Base-by-base conservation (phyloP, 2,888 invertebrate species). In the Micoletzkya japonica region DNA sequence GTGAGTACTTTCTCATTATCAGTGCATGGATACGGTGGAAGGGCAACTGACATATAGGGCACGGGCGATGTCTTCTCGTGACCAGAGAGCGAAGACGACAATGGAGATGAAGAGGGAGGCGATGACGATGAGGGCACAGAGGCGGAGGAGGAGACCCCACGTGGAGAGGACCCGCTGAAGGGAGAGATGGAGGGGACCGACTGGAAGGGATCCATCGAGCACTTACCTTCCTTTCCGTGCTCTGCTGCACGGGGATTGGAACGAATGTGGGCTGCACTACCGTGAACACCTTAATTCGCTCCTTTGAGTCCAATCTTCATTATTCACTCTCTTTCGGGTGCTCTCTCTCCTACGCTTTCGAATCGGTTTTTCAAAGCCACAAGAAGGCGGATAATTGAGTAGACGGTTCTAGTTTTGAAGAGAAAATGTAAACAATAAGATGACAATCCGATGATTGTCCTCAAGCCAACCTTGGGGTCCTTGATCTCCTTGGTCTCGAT, bases 181-280 rank as follows among this genome's bases (percentile, higher is more conserved):
- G 17, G 26, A 17, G 2, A 30, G 32, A 57, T 4, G 30, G 57
- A 57, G 26, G 30, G n/a, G n/a, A n/a, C n/a, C n/a, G n/a, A n/a
- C n/a, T n/a, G n/a, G n/a, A n/a, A 57, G 10, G 30, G 57, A 30
- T 57, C 57, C 4, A 57, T 30, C 14, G n/a, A 39, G 28, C 37
- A 26, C 17, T 24, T 36, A 58, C 14, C n/a, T 34, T 7, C 6
- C 4, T 36, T 58, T 4, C 14, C 6, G 24, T 58, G 4, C 32
- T 30, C 32, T 56, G 34, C 52, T 52, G 50, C 6, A 64, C 52
- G 26, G 64, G 64, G 52, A 64, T 64, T 50, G 64, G 64, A 24
- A 64, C 52, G 52, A 64, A 64, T 24, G 64, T 64, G 28, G 64
- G 64, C 52, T 64, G 64, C 34, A 64, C 64, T 24, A 64, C 64